Percentiles rank a stretch among this genome's conserved stretches.
Evolutionary conservation across 2,888 invertebrate genomes (phyloP).

Genomic region (Drosophila differens): DNA sequence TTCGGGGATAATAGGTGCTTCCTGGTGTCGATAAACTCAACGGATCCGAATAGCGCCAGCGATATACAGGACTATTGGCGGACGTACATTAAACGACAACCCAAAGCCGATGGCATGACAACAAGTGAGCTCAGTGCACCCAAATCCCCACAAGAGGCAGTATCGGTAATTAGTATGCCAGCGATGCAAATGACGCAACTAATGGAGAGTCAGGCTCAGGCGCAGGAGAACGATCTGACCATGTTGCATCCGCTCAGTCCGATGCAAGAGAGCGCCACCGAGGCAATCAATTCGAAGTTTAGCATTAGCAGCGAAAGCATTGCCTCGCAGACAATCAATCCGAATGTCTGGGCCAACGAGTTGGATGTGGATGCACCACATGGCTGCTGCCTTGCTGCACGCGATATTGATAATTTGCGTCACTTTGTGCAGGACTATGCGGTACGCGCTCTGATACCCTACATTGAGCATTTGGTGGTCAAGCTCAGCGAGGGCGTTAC

Average conservation of each 20-base stretch:
- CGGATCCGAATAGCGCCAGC: constrained; percentile 87
- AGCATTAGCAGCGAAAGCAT: constrained; percentile 88
- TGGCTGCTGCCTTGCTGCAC: constrained; percentile 91
- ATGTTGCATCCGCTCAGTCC: constrained; percentile 92
- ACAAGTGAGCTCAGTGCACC: constrained; percentile 87
- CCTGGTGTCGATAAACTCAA: constrained; percentile 95
- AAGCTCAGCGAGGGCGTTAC: constrained; percentile 92
- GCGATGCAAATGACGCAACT: constrained; percentile 82
- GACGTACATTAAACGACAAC: constrained; percentile 89
- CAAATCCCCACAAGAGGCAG: constrained; percentile 87
- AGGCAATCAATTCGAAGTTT: constrained; percentile 86
- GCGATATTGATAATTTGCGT: constrained; percentile 94
- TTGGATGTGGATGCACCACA: constrained; percentile 87
- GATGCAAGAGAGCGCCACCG: constrained; percentile 88
- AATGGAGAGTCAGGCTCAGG: constrained; percentile 53
- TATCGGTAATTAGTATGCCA: constrained; percentile 84
- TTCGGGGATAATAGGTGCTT: constrained; percentile 96
- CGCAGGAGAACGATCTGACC: constrained; percentile 79
- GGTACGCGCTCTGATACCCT: constrained; percentile 93
- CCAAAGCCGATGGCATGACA: constrained; percentile 84
- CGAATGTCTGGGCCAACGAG: constrained; percentile 87
- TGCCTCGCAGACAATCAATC: constrained; percentile 86
- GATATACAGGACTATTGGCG: constrained; percentile 94
- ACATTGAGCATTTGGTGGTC: constrained; percentile 95
- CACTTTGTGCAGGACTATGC: constrained; percentile 95